Conservation (phyloP, 1,140 invertebrate species). For the Ceratina calcarata region DNA sequence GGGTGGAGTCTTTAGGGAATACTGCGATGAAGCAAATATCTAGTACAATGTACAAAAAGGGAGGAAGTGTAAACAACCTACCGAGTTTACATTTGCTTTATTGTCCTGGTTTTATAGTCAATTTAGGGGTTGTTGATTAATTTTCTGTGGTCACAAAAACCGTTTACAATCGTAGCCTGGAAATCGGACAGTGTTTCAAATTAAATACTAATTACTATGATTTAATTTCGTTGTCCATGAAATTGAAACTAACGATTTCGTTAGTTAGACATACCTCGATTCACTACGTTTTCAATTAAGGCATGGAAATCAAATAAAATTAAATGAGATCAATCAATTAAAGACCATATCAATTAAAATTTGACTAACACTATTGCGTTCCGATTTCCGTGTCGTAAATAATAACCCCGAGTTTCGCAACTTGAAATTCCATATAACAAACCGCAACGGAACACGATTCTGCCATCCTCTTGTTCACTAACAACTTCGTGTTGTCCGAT, state of each 20-base stretch:
- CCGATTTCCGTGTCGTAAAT: background rate
- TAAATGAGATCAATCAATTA: background rate
- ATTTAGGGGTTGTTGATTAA: background rate
- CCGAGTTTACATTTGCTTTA: background rate
- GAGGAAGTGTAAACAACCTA: background rate
- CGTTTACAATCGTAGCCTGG: background rate
- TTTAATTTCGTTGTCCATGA: background rate
- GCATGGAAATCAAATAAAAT: background rate
- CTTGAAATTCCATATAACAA: background rate
- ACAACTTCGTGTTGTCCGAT: background rate
- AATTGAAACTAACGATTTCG: background rate
- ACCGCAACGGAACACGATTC: conserved; percentile 7
- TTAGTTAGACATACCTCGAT: background rate
- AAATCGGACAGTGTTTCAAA: background rate
- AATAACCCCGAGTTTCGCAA: background rate
- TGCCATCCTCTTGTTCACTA: conserved; percentile 6
- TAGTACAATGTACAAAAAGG: background rate
- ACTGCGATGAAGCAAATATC: background rate
- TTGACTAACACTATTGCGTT: no score
- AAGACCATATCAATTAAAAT: background rate
- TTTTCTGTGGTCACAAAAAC: background rate
- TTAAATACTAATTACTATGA: background rate
- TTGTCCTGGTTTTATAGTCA: background rate
- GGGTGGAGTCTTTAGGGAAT: background rate
- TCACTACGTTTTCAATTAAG: background rate